Percentiles rank a stretch among this genome's conserved stretches.
phyloP scores from a whole-genome alignment of 2,888 invertebrate genomes.

The Clostera curtula region DNA sequence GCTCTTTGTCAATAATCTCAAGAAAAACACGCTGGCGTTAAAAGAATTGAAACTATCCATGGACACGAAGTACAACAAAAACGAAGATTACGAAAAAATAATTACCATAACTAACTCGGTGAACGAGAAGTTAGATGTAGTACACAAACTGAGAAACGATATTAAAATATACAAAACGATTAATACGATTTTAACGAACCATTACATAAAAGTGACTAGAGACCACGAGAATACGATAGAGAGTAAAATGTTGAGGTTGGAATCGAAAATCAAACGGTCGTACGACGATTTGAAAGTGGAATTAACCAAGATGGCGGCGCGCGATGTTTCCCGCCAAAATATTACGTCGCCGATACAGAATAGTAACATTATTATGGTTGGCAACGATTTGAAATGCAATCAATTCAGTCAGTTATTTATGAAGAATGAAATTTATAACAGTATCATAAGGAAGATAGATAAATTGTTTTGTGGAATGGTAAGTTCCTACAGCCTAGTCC shows the following conservation, averaged over 20 bases:
- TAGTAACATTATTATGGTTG: constrained; percentile 51
- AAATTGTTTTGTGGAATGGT: constrained; percentile 63
- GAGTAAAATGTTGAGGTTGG: constrained; percentile 48
- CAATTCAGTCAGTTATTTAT: constrained; percentile 46
- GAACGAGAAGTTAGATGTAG: constrained; percentile 62
- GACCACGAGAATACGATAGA: constrained; percentile 53
- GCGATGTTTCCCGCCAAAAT: constrained; percentile 39
- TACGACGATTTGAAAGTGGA: constrained; percentile 51
- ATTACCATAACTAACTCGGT: constrained; percentile 50
- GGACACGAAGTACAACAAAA: constrained; percentile 35
- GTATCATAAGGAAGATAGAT: constrained; percentile 60
- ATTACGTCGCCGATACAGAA: constrained; percentile 45
- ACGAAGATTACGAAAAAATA: constrained; percentile 40
- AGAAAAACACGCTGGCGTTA: constrained; percentile 55
- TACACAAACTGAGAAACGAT: constrained; percentile 59
- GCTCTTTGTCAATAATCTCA: constrained; percentile 44
- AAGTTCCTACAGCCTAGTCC: no score
- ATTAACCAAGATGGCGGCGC: constrained; percentile 37
- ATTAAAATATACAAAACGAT: constrained; percentile 66
- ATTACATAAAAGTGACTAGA: constrained; percentile 58
- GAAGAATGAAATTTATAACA: constrained; percentile 58
- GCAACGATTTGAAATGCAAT: constrained; percentile 45
- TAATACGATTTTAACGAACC: constrained; percentile 62
- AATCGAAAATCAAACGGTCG: constrained; percentile 47
- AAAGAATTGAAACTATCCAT: constrained; percentile 47